phyloP scores from a whole-genome alignment of 2,113 vertebrate species.

The Aspidoscelis tigris region DNA sequence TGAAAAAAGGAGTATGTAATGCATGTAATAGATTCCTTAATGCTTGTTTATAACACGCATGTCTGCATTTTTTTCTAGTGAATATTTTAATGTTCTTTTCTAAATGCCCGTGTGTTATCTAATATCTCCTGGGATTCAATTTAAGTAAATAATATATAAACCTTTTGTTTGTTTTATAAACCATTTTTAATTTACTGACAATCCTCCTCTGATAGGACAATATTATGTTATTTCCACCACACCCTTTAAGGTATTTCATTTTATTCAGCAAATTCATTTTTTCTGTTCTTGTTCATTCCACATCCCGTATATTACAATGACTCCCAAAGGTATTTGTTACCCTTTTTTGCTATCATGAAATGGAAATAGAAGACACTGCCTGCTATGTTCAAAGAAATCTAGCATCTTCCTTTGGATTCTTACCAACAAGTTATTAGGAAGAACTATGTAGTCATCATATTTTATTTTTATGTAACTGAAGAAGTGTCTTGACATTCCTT shows the following conservation, averaged over 20 bases:
- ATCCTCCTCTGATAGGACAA: conserved; percentile 50
- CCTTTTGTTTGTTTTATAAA: conserved; percentile 48
- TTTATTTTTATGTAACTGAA: no score
- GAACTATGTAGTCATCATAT: background rate
- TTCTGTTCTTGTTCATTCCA: conserved; percentile 33
- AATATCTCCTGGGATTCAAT: conserved; percentile 43
- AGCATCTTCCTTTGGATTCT: background rate
- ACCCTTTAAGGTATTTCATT: conserved; percentile 10
- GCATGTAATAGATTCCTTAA: conserved; percentile 57
- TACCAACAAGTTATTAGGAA: background rate
- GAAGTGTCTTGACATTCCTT: no score
- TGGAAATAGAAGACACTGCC: background rate
- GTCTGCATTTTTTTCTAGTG: conserved; percentile 56
- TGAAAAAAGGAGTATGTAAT: conserved; percentile 57
- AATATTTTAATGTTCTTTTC: conserved; percentile 42
- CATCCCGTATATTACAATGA: conserved; percentile 19
- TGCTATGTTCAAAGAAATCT: background rate
- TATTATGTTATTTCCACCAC: background rate
- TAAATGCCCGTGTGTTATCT: conserved; percentile 37
- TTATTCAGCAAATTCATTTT: conserved; percentile 29
- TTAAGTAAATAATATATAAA: conserved; percentile 44
- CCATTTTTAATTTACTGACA: conserved; percentile 55
- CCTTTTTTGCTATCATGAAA: background rate
- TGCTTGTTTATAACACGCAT: conserved; percentile 40
- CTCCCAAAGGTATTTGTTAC: conserved; percentile 22